Conservation (phyloP, 2,888 invertebrate species). For the Harpalus rubripes region DNA sequence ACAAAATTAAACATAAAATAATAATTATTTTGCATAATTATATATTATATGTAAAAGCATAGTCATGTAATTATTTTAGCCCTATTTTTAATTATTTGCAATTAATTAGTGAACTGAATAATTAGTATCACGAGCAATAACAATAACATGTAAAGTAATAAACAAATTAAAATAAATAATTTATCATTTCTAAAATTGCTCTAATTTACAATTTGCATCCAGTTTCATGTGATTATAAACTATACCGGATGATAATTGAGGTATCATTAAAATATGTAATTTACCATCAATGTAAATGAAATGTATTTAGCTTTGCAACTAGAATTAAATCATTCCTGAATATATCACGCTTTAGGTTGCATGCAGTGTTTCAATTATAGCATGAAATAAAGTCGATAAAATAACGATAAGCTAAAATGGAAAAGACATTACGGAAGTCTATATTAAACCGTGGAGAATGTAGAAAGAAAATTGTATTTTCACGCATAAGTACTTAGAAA, state of each 20-base stretch:
- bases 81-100: too few species aligned
- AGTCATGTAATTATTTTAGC: too few species aligned
- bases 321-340: conserved; percentile 18
- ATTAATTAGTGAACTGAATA: too few species aligned
- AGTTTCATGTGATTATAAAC: too few species aligned
- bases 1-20: too few species aligned
- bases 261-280: conserved; percentile 34
- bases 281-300: conserved; percentile 1
- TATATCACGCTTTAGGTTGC: conserved; percentile 13
- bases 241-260: background rate
- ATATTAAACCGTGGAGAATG: background rate
- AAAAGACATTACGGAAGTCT: background rate
- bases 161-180: too few species aligned
- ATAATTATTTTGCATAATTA: too few species aligned
- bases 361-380: conserved; percentile 1
- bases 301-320: conserved; percentile 3
- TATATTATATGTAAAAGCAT: too few species aligned
- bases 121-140: too few species aligned
- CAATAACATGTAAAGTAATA: too few species aligned
- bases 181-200: too few species aligned
- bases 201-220: too few species aligned
- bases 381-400: conserved; percentile 6
- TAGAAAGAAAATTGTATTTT: background rate
- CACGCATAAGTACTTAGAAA: background rate
- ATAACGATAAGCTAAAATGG: background rate